phyloP scores from a whole-genome alignment of 2,113 vertebrate species.

The Tringa solitaria region DNA sequence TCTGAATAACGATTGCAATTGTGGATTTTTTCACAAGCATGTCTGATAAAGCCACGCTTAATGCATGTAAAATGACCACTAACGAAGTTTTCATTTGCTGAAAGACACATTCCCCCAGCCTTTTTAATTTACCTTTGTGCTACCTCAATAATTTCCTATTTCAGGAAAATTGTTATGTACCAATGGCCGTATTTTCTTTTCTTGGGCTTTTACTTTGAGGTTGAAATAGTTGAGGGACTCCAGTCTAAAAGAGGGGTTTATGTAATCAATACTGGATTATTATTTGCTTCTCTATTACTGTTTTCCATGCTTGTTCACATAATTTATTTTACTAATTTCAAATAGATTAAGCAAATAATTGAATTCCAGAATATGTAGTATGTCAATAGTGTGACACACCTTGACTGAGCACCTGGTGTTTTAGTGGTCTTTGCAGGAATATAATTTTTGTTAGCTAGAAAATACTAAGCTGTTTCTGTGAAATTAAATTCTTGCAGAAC shows the following conservation, averaged over 20 bases:
- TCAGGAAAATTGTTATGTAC: not conserved
- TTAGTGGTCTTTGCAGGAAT: not conserved
- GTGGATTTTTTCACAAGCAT: not conserved
- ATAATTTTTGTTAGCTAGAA: not conserved
- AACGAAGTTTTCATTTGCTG: not conserved
- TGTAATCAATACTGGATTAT: not conserved
- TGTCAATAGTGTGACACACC: not conserved
- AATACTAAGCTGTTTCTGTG: not conserved
- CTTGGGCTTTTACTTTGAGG: not conserved
- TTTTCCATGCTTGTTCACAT: not conserved
- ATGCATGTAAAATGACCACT: not conserved
- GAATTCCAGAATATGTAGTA: not conserved
- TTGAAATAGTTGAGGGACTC: not conserved
- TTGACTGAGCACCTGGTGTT: not conserved
- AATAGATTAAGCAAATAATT: not conserved
- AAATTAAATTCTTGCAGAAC: not conserved
- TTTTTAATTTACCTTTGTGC: not conserved
- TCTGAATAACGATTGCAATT: not conserved
- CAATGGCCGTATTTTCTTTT: not conserved
- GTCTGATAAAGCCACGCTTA: not conserved
- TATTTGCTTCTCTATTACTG: not conserved
- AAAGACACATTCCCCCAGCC: not conserved
- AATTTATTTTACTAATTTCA: not conserved
- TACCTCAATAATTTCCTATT: not conserved
- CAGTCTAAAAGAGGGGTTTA: not conserved